Base-by-base conservation (phyloP, 1,140 invertebrate species). In the Papilio helenus region DNA sequence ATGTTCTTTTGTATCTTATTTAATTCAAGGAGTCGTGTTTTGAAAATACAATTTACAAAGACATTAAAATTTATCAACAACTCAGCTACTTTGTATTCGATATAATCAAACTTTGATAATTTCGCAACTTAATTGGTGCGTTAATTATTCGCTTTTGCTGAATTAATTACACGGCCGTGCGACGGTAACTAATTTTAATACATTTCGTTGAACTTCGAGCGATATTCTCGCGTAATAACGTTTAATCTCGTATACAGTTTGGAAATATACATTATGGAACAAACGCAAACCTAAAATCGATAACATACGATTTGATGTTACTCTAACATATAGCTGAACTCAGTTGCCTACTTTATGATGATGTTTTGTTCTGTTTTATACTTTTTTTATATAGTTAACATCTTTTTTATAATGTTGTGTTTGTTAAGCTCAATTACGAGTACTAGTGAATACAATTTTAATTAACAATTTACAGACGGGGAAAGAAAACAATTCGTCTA, bases 81-180 rank as follows among this genome's bases (percentile, higher is more conserved):
- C 44, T 51, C 46, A 34, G 26, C 49, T 55, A 34, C 29, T 49
- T 55, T 61, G 74, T 61, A 26, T 61, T 77, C 55, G 73, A 77
- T 61, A 77, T 61, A 77, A 77, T 77, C 51, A 77, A 77, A 61
- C 26, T 77, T 77, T 77, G 44, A 77, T 58, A 58, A 77, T 61
- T 61, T 77, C 74, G 74, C n/a, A 29, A 61, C 51, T 77, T 77
- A 61, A 77, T 77, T 77, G 74, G 29, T 29, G 29, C 74, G 26
- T 61, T 77, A 58, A 77, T 77, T 76, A 76, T 77, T 61, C 74
- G 51, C 74, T 77, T 77, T 77, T 34, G 55, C 51, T 23, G 34
- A 39, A 77, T 77, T 58, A 58, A 77, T 77, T 77, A 58, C 74
- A 23, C 29, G 51, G 26, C 46, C 73, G 39, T 65, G 73, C 26